These are phyloP conservation scores for Callimorpha dominula DNA, from an alignment of 2,888 invertebrate species.

Conservation along the genomic window DNA sequence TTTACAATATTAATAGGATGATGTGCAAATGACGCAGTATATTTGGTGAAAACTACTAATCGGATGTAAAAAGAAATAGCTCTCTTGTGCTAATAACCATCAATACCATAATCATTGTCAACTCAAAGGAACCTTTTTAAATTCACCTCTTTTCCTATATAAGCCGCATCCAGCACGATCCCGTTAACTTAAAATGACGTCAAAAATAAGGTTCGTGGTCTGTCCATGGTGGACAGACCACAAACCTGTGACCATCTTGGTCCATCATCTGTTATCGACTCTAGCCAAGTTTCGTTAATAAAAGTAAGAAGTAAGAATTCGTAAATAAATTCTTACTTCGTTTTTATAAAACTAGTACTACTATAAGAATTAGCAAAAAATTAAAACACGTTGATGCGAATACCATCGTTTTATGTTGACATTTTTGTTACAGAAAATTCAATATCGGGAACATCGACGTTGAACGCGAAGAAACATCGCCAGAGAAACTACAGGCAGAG, in stretches of 20 bases:
- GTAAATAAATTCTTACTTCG: too few relatives aligned
- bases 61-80: too few relatives aligned
- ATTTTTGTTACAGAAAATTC: slow-evolving; percentile 78
- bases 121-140: background rate
- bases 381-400: background rate
- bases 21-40: too few relatives aligned
- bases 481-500: slow-evolving; percentile 83
- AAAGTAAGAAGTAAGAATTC: too few relatives aligned
- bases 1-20: too few relatives aligned
- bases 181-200: background rate
- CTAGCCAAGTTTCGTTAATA: background rate
- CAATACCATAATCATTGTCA: background rate
- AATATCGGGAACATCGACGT: slow-evolving; percentile 81
- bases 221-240: too few relatives aligned
- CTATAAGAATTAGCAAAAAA: background rate
- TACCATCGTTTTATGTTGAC: slow-evolving; percentile 18
- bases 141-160: background rate
- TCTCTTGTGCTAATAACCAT: background rate
- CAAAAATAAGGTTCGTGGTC: background rate
- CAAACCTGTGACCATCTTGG: background rate
- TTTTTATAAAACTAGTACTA: too few relatives aligned
- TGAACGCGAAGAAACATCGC: slow-evolving; percentile 80
- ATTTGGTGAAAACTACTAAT: too few relatives aligned
- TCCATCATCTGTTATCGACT: background rate
- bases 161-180: background rate